Conservation (phyloP, 2,113 vertebrate species). For the Microtus oregoni region DNA sequence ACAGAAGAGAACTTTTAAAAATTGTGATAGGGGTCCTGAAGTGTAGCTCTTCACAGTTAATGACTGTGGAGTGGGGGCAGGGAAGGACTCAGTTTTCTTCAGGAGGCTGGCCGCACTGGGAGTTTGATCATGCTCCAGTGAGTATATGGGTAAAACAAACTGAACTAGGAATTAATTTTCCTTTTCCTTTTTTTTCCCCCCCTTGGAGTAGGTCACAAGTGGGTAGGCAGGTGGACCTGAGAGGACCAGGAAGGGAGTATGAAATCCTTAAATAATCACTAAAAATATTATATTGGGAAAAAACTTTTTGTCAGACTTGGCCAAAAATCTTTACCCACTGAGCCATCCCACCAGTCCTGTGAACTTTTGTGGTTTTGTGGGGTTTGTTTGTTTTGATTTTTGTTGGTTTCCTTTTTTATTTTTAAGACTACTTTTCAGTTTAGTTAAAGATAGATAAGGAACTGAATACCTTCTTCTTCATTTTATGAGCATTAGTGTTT, state of each 20-base stretch:
- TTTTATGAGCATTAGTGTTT: too few relatives aligned
- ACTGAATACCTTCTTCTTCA: background rate
- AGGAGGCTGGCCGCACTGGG: background rate
- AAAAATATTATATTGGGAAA: background rate
- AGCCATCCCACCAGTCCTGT: background rate
- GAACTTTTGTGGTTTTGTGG: background rate
- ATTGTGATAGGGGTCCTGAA: background rate
- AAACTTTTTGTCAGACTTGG: background rate
- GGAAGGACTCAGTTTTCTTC: background rate
- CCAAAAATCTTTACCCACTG: background rate
- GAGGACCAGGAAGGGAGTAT: background rate
- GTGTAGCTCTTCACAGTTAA: background rate
- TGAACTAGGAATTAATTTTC: background rate
- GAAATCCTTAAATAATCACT: background rate
- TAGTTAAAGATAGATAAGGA: background rate
- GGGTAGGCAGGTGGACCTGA: background rate
- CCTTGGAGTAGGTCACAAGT: background rate
- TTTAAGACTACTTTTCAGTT: conserved; percentile 15
- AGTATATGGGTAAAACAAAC: background rate
- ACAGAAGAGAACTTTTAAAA: background rate
- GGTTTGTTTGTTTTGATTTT: background rate
- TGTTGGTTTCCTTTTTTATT: background rate
- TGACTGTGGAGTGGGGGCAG: background rate
- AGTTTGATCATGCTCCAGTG: background rate
- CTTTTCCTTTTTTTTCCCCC: background rate